phyloP scores from a whole-genome alignment of 2,797 vertebrate species.

The Ficedula albicollis region DNA sequence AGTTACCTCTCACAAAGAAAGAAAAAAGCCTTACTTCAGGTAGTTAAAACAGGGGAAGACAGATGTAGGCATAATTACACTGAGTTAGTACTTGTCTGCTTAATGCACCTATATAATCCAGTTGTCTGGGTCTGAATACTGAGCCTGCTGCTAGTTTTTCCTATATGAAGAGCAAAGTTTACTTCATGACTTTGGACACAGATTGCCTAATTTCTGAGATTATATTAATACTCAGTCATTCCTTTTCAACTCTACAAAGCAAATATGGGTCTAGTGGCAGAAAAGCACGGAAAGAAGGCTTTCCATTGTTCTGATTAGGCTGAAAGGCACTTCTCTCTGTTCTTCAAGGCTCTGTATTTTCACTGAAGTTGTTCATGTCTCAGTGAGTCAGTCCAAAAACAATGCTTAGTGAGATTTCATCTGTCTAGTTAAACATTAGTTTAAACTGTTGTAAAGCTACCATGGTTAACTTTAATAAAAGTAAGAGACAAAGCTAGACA shows the following conservation, averaged over 20 bases:
- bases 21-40: not conserved
- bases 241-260: not conserved
- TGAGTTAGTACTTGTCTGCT: not conserved
- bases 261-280: not conserved
- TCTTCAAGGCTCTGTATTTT: slow-evolving; percentile 3
- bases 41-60: not conserved
- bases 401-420: slow-evolving; percentile 34
- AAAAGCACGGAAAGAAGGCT: not conserved
- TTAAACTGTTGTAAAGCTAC: slow-evolving; percentile 10
- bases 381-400: not conserved
- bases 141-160: not conserved
- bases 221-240: not conserved
- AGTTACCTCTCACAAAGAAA: not conserved
- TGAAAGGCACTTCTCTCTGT: not conserved
- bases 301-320: not conserved
- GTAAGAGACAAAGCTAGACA: not conserved
- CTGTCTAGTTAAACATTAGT: slow-evolving; percentile 30
- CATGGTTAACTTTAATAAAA: not conserved
- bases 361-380: not conserved
- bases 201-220: not conserved
- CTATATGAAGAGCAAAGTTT: not conserved
- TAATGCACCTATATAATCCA: not conserved
- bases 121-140: not conserved
- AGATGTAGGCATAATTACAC: not conserved
- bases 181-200: not conserved